phyloP scores from a whole-genome alignment of 2,888 invertebrate species.

The Labia minor region DNA sequence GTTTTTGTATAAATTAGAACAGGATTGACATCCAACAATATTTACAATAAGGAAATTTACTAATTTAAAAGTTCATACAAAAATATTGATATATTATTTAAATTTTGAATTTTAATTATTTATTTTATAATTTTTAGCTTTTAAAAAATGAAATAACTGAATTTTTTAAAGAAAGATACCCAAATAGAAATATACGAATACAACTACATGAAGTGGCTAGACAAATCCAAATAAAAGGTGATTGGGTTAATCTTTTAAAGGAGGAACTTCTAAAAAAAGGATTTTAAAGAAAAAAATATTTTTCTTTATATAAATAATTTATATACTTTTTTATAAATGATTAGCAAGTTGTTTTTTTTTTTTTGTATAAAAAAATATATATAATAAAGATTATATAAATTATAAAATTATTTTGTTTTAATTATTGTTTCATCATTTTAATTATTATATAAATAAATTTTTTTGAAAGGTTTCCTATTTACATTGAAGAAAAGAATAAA shows the following conservation, averaged over 20 bases:
- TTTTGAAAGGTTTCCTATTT: too few relatives aligned
- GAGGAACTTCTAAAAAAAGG: conserved; percentile 63
- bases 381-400: conserved; percentile 5
- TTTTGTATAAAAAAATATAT: conserved; percentile 14
- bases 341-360: background rate
- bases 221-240: conserved; percentile 61
- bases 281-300: conserved; percentile 43
- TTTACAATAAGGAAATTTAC: too few relatives aligned
- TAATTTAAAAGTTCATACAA: too few relatives aligned
- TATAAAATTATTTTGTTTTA: background rate
- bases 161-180: conserved; percentile 46
- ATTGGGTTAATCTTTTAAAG: conserved; percentile 54
- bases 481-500: too few relatives aligned
- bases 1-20: too few relatives aligned
- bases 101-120: too few relatives aligned
- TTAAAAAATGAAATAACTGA: conserved; percentile 57
- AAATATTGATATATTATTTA: too few relatives aligned
- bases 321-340: background rate
- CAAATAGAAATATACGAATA: conserved; percentile 40
- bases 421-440: background rate
- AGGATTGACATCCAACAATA: too few relatives aligned
- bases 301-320: background rate
- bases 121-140: background rate
- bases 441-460: background rate
- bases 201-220: conserved; percentile 66